phyloP scores from a whole-genome alignment of 2,888 invertebrate genomes.

The Pterobdella sp. region DNA sequence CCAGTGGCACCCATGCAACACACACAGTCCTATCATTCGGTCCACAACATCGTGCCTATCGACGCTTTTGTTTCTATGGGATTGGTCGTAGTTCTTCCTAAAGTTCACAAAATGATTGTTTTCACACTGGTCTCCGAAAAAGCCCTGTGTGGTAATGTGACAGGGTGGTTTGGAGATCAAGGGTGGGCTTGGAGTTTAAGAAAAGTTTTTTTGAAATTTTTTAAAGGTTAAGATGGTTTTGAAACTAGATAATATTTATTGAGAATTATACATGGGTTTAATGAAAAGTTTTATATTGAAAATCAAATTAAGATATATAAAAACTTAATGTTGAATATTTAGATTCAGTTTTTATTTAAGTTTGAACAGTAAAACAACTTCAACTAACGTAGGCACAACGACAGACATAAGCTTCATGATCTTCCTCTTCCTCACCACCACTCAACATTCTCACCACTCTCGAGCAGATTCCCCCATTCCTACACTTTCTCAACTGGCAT shows the following conservation, averaged over 20 bases:
- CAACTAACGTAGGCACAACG: constrained; percentile 7
- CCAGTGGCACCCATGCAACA: constrained; percentile 63
- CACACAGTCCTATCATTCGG: constrained; percentile 37
- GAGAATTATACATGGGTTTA: too few species aligned
- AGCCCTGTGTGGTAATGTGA: constrained; percentile 11
- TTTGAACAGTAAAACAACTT: too few species aligned
- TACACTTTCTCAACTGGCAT: constrained; percentile 43
- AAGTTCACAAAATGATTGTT: constrained; percentile 46
- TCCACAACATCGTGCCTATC: neutral
- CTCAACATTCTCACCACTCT: constrained; percentile 77
- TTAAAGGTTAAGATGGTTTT: too few species aligned
- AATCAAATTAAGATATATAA: neutral
- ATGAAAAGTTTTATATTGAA: neutral
- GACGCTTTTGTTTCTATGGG: neutral
- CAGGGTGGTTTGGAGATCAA: neutral
- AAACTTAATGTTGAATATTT: too few species aligned
- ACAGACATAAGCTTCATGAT: neutral
- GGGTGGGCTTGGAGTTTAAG: neutral
- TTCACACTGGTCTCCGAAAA: constrained; percentile 36
- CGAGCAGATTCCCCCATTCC: constrained; percentile 43
- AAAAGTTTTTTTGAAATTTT: too few species aligned
- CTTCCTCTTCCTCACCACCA: constrained; percentile 57
- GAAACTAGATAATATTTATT: too few species aligned
- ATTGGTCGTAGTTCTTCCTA: constrained; percentile 61
- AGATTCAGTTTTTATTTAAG: too few species aligned